Percentiles rank a stretch among this genome's conserved stretches.
phyloP scores from a whole-genome alignment of 2,113 vertebrate species.

The Cyanoderma ruficeps region DNA sequence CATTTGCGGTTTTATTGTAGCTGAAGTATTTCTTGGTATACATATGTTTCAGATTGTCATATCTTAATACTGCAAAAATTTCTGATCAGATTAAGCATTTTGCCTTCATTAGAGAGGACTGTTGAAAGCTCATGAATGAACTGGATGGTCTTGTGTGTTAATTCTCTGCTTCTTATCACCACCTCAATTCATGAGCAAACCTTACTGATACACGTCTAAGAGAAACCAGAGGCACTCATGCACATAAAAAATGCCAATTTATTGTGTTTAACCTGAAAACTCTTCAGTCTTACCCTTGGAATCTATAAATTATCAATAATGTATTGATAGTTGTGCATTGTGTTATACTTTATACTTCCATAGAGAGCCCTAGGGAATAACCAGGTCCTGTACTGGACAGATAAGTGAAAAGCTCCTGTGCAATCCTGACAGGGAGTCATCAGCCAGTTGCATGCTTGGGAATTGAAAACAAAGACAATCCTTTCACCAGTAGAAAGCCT shows the following conservation, averaged over 20 bases:
- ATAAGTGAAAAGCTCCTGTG: not conserved
- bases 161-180: not conserved
- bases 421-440: not conserved
- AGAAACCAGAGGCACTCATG: not conserved
- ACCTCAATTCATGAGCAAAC: not conserved
- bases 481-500: not conserved
- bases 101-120: not conserved
- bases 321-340: not conserved
- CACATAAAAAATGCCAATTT: not conserved
- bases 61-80: not conserved
- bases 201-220: accelerated
- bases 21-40: not conserved
- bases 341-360: not conserved
- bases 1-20: not conserved
- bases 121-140: not conserved
- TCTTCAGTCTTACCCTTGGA: not conserved
- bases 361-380: not conserved
- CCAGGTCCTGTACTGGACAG: not conserved
- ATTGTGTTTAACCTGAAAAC: not conserved
- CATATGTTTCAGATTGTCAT: not conserved
- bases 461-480: not conserved
- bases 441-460: not conserved
- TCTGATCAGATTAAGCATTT: not conserved
- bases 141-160: not conserved
- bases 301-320: not conserved